Evolutionary conservation across 1,140 invertebrate species (phyloP).

Genomic region (Drosophila teissieri): DNA sequence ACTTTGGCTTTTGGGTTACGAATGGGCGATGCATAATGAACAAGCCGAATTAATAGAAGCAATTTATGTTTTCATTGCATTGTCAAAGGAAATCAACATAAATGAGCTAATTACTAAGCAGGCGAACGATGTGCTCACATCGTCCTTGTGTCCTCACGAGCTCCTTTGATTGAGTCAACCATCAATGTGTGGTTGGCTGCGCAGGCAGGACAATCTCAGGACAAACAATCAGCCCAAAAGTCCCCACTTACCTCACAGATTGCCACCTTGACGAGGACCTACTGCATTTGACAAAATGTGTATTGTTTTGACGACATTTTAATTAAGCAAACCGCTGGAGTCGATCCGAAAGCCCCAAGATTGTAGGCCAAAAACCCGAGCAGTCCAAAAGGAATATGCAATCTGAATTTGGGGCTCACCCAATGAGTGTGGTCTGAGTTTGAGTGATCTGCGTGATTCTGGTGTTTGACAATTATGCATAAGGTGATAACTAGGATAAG

Average conservation of each 20-base stretch:
- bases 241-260: conserved; percentile 3
- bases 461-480: conserved; percentile 8
- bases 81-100: conserved; percentile 81
- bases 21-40: conserved; percentile 62
- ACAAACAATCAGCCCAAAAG: conserved; percentile 28
- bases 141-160: conserved; percentile 5
- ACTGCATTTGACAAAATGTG: conserved; percentile 61
- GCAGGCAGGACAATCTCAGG: conserved; percentile 12
- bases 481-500: too few relatives aligned
- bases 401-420: conserved; percentile 31
- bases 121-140: conserved; percentile 3
- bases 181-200: conserved; percentile 47
- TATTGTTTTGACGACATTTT: conserved; percentile 73
- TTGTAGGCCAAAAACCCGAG: conserved; percentile 2
- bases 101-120: conserved; percentile 72
- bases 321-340: conserved; percentile 65
- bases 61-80: conserved; percentile 65
- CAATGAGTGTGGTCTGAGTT: conserved; percentile 5
- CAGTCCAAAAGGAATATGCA: conserved; percentile 28
- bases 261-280: conserved; percentile 16
- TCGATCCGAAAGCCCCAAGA: conserved; percentile 8
- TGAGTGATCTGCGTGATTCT: conserved; percentile 7
- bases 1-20: conserved; percentile 55
- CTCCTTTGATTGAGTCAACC: conserved; percentile 67
- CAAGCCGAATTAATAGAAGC: conserved; percentile 73